Conservation (phyloP, 2,888 invertebrate species). For the Acanthopleura granulata region DNA sequence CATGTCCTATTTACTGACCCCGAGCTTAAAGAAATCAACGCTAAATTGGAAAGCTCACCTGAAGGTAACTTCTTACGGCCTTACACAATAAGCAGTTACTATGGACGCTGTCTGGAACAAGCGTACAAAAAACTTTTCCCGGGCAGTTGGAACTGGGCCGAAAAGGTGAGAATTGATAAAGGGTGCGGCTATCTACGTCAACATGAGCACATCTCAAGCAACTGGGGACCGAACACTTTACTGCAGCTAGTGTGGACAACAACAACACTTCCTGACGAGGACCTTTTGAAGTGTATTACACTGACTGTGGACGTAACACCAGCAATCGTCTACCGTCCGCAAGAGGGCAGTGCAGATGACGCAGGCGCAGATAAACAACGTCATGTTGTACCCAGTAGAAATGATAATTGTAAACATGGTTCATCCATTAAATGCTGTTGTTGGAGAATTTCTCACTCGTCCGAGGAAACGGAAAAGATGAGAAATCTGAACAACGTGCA, state of each 20-base stretch:
- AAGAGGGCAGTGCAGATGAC: not conserved
- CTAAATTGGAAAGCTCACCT: too few species aligned
- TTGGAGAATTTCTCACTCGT: not conserved
- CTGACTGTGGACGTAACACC: not conserved
- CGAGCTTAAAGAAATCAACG: too few species aligned
- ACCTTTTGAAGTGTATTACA: not conserved
- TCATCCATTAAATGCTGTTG: not conserved
- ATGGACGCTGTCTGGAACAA: not conserved
- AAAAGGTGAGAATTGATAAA: not conserved
- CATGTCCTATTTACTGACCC: too few species aligned
- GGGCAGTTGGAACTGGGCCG: not conserved
- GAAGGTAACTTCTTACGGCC: too few species aligned
- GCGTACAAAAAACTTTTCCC: not conserved
- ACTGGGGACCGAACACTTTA: not conserved
- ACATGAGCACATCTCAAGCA: not conserved
- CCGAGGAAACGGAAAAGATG: not conserved
- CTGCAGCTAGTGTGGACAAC: not conserved
- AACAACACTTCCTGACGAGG: not conserved
- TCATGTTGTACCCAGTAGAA: not conserved
- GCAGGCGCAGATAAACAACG: not conserved
- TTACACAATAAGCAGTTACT: too few species aligned
- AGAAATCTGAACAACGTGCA: not conserved
- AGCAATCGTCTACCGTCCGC: not conserved
- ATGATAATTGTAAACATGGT: too few species aligned
- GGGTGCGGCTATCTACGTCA: not conserved